Evolutionary conservation across 1,140 invertebrate genomes (phyloP), one percentile per base, ranked within the genome.

Genomic region (Drosophila azteca): DNA sequence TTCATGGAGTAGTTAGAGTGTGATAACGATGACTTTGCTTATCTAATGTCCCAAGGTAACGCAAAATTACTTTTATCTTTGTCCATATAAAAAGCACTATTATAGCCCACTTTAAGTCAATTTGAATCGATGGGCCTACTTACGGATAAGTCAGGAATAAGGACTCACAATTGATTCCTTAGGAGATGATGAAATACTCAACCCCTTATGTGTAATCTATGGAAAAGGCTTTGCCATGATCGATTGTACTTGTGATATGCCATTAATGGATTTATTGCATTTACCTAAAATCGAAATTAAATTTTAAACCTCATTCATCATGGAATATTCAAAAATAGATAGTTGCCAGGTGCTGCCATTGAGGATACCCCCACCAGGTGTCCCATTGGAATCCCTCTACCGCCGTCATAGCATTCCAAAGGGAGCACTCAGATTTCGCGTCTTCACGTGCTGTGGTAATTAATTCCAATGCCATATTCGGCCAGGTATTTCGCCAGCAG

Each of bases 1-100:
- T 35, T 35, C 31, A 35, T 9, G 31, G n/a, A 13, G 11, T 39
- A 11, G 6, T 8, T 31, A 7, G 29, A 31, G 51, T 8, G 8
- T 13, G 35, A 50, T 58, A 69, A 67, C 41, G 31, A 67, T 69
- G 44, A 55, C 50, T 68, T 49, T 9, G n/a, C 44, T 35, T 69
- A 68, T 69, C 66, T 57, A 20, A 49, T 7, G 44, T 17, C 39
- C 29, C 8, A n/a, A 24, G 7, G n/a, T 43, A 43, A 57, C n/a
- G 9, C 6, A 2, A 15, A 46, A 39, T 22, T 11, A 53, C 0
- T 20, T 31, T 46, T 67, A 53, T 53, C 39, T 11, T 43, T 68
- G 44, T 3, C 17, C 29, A 67, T 15, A 43, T n/a, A 31, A 17
- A 8, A 15, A 22, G 31, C n/a, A 5, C 2, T 43, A 49, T 49